These are phyloP conservation scores for Acanthopagrus latus DNA, from an alignment of 2,797 vertebrate species.

Conservation along the genomic window DNA sequence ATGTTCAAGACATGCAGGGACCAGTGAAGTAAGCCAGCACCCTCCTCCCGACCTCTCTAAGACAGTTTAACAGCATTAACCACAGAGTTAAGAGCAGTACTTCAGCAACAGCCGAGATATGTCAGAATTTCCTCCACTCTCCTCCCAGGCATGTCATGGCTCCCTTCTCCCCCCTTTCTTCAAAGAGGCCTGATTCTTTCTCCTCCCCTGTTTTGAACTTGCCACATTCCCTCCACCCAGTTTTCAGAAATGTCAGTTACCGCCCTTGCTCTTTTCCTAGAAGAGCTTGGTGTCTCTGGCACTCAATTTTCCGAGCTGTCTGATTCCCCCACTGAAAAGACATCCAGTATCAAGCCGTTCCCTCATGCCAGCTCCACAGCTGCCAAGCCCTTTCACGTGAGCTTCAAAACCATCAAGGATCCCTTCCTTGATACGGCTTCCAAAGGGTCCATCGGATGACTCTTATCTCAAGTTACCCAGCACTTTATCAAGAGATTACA, in stretches of 20 bases:
- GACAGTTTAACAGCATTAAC: slow-evolving; percentile 69
- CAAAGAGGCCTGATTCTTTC: slow-evolving; percentile 67
- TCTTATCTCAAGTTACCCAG: slow-evolving; percentile 58
- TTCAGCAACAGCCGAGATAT: slow-evolving; percentile 63
- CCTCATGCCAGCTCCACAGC: slow-evolving; percentile 45
- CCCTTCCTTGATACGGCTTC: slow-evolving; percentile 52
- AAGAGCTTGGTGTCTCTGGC: slow-evolving; percentile 41
- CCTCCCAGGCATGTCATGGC: slow-evolving; percentile 70
- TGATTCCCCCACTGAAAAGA: slow-evolving; percentile 29
- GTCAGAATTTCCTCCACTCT: slow-evolving; percentile 70
- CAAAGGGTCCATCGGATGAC: slow-evolving; percentile 47
- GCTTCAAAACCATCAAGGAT: slow-evolving; percentile 51
- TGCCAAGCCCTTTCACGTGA: slow-evolving; percentile 41
- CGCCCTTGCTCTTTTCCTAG: slow-evolving; percentile 44
- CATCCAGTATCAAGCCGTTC: slow-evolving; percentile 33
- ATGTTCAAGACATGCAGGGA: slow-evolving; percentile 37
- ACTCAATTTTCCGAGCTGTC: slow-evolving; percentile 40
- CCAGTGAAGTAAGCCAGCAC: slow-evolving; percentile 26
- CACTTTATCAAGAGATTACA: slow-evolving; percentile 58
- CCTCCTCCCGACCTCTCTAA: slow-evolving; percentile 48
- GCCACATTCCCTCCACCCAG: slow-evolving; percentile 67
- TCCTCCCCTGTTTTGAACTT: slow-evolving; percentile 68
- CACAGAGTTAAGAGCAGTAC: slow-evolving; percentile 59
- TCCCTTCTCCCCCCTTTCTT: slow-evolving; percentile 62
- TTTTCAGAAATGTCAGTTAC: slow-evolving; percentile 62